Base-by-base conservation (phyloP, 2,888 invertebrate species). In the Odontocerum albicorne region DNA sequence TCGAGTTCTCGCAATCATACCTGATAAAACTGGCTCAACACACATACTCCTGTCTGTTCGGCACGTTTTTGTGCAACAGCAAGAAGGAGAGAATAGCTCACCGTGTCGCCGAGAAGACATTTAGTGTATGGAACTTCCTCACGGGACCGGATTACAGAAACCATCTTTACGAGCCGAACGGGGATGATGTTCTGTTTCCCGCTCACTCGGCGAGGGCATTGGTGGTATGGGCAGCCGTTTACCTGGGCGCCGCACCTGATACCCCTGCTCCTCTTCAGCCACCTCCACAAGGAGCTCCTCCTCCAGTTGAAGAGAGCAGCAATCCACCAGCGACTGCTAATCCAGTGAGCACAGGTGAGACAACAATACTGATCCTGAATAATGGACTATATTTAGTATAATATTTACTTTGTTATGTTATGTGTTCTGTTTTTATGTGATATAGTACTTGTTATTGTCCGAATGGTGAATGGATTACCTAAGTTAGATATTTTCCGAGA, bases 21-120 rank as follows among this genome's bases (percentile, higher is more conserved):
- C 77, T 98, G 94, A 89, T 96, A 59, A 97, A 96, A 79, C 78
- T 98, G 66, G 93, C 90, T 2, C 94, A 96, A 63, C 98, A 98
- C 76, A 88, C 90, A 44, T 94, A 96, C 74, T 96, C 97, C 57
- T 93, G 95, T 73, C 83, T 98, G 68, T 98, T 96, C 78, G 97
- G 97, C 64, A 96, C 96, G 64, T 98, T 98, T 80, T 82, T 97
- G 63, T 95, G 92, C 75, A 96, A 97, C 81, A 84, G 87, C 33
- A 75, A 82, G 46, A 85, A 86, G 64, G 91, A 92, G 72, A 83
- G 92, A 32, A 70, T 73, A 44, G 81, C 81, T 53, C 73, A 81
- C 61, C 81, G 86, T 50, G 82, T 86, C 57, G 73, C 77, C 45
- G 87, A 86, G 59, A 79, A 82, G 62, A 85, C 88, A 3, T 90